Conservation (phyloP, 2,888 invertebrate species). For the Lasioglossum pauxillum region DNA sequence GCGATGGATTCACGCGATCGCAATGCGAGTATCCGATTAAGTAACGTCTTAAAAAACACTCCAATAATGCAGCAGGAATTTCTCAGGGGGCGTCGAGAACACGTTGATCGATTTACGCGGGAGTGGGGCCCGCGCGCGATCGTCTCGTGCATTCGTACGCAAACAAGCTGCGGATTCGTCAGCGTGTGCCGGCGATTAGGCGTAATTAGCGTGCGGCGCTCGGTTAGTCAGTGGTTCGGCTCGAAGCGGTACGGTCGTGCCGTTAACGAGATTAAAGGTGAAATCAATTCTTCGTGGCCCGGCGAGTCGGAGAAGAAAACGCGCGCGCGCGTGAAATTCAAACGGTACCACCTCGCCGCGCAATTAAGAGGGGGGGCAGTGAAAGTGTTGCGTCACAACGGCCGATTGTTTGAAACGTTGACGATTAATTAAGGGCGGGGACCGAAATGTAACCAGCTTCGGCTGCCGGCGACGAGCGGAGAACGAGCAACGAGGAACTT, state of each 20-base stretch:
- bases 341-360: slow-evolving; percentile 34
- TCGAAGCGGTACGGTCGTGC: slow-evolving; percentile 30
- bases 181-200: slow-evolving; percentile 24
- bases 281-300: slow-evolving; percentile 58
- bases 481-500: slow-evolving; percentile 17
- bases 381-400: slow-evolving; percentile 63
- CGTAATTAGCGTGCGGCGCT: slow-evolving; percentile 18
- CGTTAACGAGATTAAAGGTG: slow-evolving; percentile 59
- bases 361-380: slow-evolving; percentile 55
- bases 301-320: slow-evolving; percentile 52
- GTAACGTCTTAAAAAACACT: not conserved
- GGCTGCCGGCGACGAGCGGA: slow-evolving; percentile 7
- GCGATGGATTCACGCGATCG: not conserved
- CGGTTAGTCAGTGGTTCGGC: slow-evolving; percentile 30
- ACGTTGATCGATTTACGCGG: slow-evolving; percentile 2
- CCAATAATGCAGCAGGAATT: slow-evolving; percentile 3
- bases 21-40: not conserved
- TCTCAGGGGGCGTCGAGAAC: not conserved
- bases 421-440: slow-evolving; percentile 49
- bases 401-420: slow-evolving; percentile 57
- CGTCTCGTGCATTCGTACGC: slow-evolving; percentile 17
- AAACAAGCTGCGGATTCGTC: slow-evolving; percentile 40
- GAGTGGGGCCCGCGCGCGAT: slow-evolving; percentile 32
- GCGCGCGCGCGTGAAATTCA: slow-evolving; percentile 55
- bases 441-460: not conserved